Evolutionary conservation across 2,797 vertebrate species (phyloP), one percentile per base, ranked within the genome.

Genomic region (Enteromius argenteus): DNA sequence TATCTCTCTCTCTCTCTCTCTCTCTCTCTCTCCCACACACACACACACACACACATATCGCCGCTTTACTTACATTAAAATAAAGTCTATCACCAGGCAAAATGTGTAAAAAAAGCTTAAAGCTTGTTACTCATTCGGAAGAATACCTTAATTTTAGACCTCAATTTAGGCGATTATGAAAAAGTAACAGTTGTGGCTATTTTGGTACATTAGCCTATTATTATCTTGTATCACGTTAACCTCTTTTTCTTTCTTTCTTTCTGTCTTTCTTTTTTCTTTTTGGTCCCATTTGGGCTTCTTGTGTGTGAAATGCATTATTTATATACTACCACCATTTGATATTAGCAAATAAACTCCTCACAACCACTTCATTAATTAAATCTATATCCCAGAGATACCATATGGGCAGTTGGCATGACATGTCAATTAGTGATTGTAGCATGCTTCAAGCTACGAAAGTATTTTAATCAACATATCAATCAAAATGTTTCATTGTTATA

Each of bases 1-100:
- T 11, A 46, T 44, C 73, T 64, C 67, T 64, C 75, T 73, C 81
- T 53, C 74, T 44, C 84, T 81, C 74, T 79, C 80, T 62, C 74
- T 74, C 82, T 60, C 80, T 60, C 81, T 7, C 53, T 19, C 69
- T 11, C 17, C 23, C 39, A 19, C 64, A 56, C 30, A 27, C 60
- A 17, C 56, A 30, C 69, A 17, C 37, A 37, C 37, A 13, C 64
- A 32, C 21, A 27, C 32, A 11, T 37, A 37, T 23, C 37, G 68
- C 42, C 13, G 21, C 19, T 77, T 66, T 53, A 17, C 15, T n/a
- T 79, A 44, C 10, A 30, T 15, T 11, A 67, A 58, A 44, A 11
- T 21, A 67, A 67, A 21, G 10, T 17, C 19, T 35, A n/a, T 60
- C 73, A 27, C 21, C 14, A 23, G 46, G 35, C 53, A 44, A 69